Evolutionary conservation across 2,797 vertebrate species (phyloP).

Genomic region (Phoeniculus purpureus): DNA sequence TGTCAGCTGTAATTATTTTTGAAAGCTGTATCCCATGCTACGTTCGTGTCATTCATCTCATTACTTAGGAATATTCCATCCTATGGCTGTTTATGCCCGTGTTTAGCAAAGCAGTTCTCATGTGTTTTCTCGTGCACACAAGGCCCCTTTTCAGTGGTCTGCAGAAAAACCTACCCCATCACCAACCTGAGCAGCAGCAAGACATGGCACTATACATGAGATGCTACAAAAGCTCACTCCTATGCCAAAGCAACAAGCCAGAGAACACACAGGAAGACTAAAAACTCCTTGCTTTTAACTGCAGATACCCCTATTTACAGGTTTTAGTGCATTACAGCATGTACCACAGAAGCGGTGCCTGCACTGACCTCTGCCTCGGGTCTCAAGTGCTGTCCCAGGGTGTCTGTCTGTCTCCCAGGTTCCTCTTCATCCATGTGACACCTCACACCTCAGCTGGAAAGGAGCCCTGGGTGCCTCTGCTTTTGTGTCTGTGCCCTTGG

Average conservation of each 20-base stretch:
- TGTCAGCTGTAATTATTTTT: conserved; percentile 61
- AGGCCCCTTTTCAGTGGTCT: neutral
- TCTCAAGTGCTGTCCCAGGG: neutral
- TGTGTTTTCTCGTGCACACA: neutral
- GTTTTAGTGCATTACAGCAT: neutral
- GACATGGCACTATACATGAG: neutral
- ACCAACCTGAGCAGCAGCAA: neutral
- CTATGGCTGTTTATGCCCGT: neutral
- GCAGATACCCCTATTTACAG: neutral
- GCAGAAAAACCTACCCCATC: neutral
- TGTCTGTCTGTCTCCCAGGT: neutral
- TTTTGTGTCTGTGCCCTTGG: neutral
- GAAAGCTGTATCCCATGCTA: conserved; percentile 50
- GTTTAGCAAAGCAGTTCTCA: neutral
- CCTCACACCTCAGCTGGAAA: neutral
- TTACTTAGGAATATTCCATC: conserved; percentile 41
- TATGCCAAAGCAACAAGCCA: neutral
- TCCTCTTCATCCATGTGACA: neutral
- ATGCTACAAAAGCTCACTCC: neutral
- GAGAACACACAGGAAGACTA: neutral
- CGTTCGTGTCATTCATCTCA: conserved; percentile 32
- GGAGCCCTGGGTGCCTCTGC: neutral
- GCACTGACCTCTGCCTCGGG: neutral
- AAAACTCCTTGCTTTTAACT: neutral
- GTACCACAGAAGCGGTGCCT: fast-evolving